Evolutionary conservation across 2,113 vertebrate species (phyloP).

Genomic region (Halcyon malimbica): DNA sequence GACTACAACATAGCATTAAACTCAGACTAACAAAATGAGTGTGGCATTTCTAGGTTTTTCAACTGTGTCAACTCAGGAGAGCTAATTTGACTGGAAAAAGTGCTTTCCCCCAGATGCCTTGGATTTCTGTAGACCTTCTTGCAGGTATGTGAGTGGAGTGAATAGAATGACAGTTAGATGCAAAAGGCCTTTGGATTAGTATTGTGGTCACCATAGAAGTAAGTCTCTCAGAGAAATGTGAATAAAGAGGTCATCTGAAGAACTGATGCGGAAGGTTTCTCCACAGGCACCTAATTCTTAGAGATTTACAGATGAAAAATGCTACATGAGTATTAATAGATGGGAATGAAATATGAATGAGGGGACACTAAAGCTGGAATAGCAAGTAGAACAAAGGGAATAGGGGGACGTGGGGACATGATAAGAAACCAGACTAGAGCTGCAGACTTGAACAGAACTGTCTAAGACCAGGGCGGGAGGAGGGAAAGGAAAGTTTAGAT

Average conservation of each 20-base stretch:
- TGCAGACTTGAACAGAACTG: not conserved
- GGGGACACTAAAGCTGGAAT: constrained; percentile 47
- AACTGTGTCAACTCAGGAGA: constrained; percentile 27
- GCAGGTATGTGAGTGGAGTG: constrained; percentile 1
- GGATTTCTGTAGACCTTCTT: not conserved
- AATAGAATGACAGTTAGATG: constrained; percentile 1
- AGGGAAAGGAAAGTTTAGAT: not conserved
- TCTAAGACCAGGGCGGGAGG: not conserved
- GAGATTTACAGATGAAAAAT: constrained; percentile 67
- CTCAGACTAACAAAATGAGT: constrained; percentile 43
- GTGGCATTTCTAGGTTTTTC: constrained; percentile 62
- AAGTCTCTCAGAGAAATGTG: not conserved
- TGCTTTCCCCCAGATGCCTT: not conserved
- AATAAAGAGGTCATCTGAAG: constrained; percentile 26
- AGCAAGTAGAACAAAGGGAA: constrained; percentile 58
- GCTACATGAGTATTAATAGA: constrained; percentile 57
- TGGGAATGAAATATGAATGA: constrained; percentile 64
- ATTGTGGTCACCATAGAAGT: constrained; percentile 10
- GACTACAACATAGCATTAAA: constrained; percentile 59
- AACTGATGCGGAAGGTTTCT: constrained; percentile 34
- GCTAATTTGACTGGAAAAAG: constrained; percentile 46
- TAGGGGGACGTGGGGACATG: constrained; percentile 11
- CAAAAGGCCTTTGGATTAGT: constrained; percentile 16
- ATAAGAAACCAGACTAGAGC: not conserved
- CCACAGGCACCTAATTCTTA: constrained; percentile 42